Evolutionary conservation across 2,113 vertebrate genomes (phyloP), one percentile per base, ranked within the genome.

Genomic region (Cyprinus carpio): DNA sequence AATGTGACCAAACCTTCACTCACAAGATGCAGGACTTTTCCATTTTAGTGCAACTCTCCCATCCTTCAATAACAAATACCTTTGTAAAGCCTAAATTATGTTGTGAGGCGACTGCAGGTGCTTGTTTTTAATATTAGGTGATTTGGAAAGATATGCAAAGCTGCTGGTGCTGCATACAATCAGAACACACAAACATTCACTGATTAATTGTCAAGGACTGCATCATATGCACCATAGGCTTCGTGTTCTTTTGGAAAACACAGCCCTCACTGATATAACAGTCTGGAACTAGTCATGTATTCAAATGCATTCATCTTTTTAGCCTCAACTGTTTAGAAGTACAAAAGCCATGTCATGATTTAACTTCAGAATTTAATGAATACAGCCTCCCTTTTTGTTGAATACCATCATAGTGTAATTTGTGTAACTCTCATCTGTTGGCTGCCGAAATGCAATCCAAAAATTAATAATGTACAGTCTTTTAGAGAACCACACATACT

Each of bases 401-500:
- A 69, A 51, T n/a, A 34, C 62, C 27, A 31, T 34, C 40, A 7
- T 4, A 2, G 16, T 67, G n/a, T 23, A 18, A 40, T 65, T 67
- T 81, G 13, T 72, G 60, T 67, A 81, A 49, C 62, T 6, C 31
- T 58, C 34, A 2, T 80, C 40, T 49, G 43, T 78, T 29, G n/a
- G 29, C 75, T 67, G 23, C 51, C 20, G 23, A 83, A 81, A 81
- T 56, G 34, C 64, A 40, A 69, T 58, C 71, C 46, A 67, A 79
- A 83, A n/a, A 51, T 83, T 1, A 82, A 64, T 88, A 82, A 60
- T 86, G 43, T 56, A 88, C 13, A 20, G 23, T 20, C 16, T 54
- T 18, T 85, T 75, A 25, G 18, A 64, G 18, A 82, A 82, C 54
- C 65, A 23, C 72, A 79, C 46, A 60, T 31, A 5, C 60, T 20